These are phyloP conservation scores for Neotoxoptera formosana DNA, from an alignment of 1,140 invertebrate genomes.

Conservation along the genomic window DNA sequence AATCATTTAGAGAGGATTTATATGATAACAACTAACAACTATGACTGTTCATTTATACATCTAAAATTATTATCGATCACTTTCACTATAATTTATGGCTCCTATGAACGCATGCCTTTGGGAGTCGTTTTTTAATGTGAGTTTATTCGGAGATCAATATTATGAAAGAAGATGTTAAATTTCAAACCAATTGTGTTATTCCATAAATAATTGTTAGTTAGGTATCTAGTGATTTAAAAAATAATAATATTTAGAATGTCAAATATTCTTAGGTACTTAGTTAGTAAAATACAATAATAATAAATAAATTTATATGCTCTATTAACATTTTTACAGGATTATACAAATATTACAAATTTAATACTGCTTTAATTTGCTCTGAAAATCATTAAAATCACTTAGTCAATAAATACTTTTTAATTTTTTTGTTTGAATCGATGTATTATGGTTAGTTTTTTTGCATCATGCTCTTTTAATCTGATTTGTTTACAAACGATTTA, in stretches of 20 bases:
- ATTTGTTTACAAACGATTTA: background rate
- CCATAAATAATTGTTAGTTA: background rate
- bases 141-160: background rate
- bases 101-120: background rate
- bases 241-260: no score
- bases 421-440: background rate
- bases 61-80: background rate
- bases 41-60: background rate
- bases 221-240: no score
- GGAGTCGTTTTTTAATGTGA: background rate
- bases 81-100: background rate
- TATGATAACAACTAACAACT: background rate
- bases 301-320: background rate
- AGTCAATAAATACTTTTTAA: conserved; percentile 1
- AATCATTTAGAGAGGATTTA: background rate
- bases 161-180: background rate
- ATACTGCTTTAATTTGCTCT: background rate
- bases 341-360: conserved; percentile 12
- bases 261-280: background rate
- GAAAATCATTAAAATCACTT: background rate
- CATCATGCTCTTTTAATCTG: background rate
- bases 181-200: background rate
- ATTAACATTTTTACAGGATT: background rate
- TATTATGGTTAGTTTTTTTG: background rate
- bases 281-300: background rate